Evolutionary conservation across 1,140 invertebrate genomes (phyloP), one percentile per base, ranked within the genome.

Genomic region (Uloborus diversus): DNA sequence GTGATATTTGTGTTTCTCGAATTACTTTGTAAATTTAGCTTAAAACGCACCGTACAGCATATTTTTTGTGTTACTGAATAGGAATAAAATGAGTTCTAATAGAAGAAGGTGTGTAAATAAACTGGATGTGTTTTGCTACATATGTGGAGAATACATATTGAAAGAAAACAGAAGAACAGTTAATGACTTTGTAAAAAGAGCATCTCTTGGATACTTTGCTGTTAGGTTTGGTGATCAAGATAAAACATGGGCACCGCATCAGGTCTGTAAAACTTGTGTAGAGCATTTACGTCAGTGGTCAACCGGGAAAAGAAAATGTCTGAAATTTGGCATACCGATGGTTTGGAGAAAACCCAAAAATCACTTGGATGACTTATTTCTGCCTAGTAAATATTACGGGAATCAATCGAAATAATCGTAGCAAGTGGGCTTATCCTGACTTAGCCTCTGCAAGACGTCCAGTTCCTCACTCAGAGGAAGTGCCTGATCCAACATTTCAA

Each of bases 401-500:
- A 42, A 42, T 42, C 37, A 42, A 42, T 17, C n/a, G n/a, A n/a
- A n/a, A n/a, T n/a, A n/a, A n/a, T n/a, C n/a, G n/a, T n/a, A n/a
- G n/a, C n/a, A n/a, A 7, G 37, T n/a, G n/a, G n/a, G n/a, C n/a
- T n/a, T n/a, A n/a, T n/a, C n/a, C n/a, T n/a, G n/a, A n/a, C n/a
- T n/a, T n/a, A n/a, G n/a, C n/a, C n/a, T n/a, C 59, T 4, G 68
- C 68, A 1, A 49, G 68, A 23, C 1, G 47, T 2, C 53, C 57
- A 2, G 32, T 49, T 62, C 53, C 53, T 14, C 68, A 70, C 3
- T 70, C 53, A 14, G 68, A 70, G 7, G 0, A 4, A 4, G 68
- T 70, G n/a, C 68, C 4, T 11, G 3, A 61, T 7, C 68, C 68
- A 70, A 5, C 37, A 2, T 70, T n/a, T 65, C 47, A 33, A 4